Evolutionary conservation across 2,113 vertebrate genomes (phyloP), one percentile per base, ranked within the genome.

Genomic region (Oreochromis niloticus): DNA sequence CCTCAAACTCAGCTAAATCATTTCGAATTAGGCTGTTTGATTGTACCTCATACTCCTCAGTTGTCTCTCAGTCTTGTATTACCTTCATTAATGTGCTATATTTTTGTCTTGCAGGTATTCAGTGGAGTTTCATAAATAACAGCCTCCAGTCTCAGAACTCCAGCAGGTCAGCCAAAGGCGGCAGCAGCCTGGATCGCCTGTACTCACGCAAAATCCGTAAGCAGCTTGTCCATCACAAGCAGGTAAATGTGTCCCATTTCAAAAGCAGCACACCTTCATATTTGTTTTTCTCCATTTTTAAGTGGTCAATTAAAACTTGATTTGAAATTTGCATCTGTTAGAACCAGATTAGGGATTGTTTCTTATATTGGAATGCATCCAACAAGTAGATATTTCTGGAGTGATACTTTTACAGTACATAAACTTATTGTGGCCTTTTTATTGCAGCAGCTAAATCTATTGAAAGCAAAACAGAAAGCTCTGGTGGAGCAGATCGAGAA

Each of bases 391-490:
- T 7, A 50, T 48, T 41, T 43, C 4, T 86, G 9, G 13, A 54
- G 39, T 19, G 14, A 81, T 41, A 1, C 7, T 17, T 88, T 55
- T 87, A 24, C 50, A 27, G 80, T 92, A 46, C 90, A 80, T 88
- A 14, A 91, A 86, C 93, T 96, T 84, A 94, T 92, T 85, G 39
- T 82, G 43, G 52, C 81, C 95, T 96, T 97, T 98, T 97, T 95
- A 91, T 96, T 98, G 96, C 96, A 99, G 99, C 99, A 99, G 99
- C 97, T 99, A 96, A 99, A 99, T 96, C 96, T 99, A 95, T 95
- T 99, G 97, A 99, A 99, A 97, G 98, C 98, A 89, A 99, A 99
- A 96, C 99, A 99, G 97, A 99, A 99, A 96, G 98, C 98, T 96
- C 97, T 99, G 96, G 98, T 99, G 93, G 99, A 99, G 95, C 99